A percentile compares a stretch with the other conserved stretches of the same genome.
These are phyloP conservation scores for Eumeta japonica DNA, from an alignment of 1,140 invertebrate species.

Conservation along the genomic window DNA sequence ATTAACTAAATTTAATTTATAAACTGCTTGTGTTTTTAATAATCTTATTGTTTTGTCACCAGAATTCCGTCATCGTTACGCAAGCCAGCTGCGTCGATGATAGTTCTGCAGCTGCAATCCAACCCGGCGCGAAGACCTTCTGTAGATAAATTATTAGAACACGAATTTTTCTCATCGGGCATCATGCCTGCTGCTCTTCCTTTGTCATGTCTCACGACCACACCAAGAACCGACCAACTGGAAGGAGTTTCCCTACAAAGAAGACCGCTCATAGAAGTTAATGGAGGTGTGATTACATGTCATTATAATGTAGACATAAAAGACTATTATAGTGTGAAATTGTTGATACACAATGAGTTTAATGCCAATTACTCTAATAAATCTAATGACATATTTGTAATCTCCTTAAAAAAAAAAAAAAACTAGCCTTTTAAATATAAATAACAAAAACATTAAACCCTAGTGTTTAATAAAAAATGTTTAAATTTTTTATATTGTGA, in stretches of 20 bases:
- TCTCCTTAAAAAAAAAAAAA: no score
- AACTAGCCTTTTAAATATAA: no score
- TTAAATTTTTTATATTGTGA: no score
- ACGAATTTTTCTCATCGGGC: slow-evolving; percentile 69
- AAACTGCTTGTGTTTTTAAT: no score
- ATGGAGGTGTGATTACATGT: slow-evolving; percentile 46
- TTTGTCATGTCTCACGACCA: slow-evolving; percentile 86
- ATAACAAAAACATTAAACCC: no score
- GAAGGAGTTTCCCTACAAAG: slow-evolving; percentile 59
- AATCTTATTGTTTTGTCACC: slow-evolving; percentile 15
- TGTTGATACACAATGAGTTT: neutral
- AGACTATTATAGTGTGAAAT: neutral
- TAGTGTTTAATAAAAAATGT: no score
- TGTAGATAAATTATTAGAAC: slow-evolving; percentile 72
- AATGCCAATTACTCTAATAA: neutral
- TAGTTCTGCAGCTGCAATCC: slow-evolving; percentile 79
- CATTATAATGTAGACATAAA: no score
- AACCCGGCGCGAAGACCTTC: slow-evolving; percentile 80
- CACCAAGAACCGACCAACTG: slow-evolving; percentile 78
- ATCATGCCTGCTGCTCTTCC: slow-evolving; percentile 82
- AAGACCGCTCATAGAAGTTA: slow-evolving; percentile 71
- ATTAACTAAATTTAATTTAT: no score
- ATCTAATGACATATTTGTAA: no score
- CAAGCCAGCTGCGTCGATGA: slow-evolving; percentile 74
- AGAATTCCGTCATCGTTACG: slow-evolving; percentile 73